Percentiles rank a stretch among this genome's conserved stretches.
phyloP scores from a whole-genome alignment of 2,888 invertebrate genomes.

The Drosophila maculinotata region DNA sequence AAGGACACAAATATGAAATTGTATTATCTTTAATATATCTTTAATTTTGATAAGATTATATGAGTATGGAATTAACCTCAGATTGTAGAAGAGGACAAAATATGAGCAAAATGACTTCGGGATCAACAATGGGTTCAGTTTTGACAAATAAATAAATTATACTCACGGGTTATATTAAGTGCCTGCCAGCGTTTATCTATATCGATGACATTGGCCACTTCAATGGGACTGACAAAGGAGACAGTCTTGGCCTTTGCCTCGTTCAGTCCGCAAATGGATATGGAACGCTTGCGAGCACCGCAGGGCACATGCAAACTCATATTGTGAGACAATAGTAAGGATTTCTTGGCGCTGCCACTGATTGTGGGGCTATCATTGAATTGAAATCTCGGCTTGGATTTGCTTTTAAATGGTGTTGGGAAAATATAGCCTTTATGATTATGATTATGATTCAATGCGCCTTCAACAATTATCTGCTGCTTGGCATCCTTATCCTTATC shows the following conservation, averaged over 20 bases:
- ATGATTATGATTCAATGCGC: too few relatives aligned
- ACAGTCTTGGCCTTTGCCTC: constrained; percentile 54
- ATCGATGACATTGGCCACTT: constrained; percentile 55
- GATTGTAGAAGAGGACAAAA: too few relatives aligned
- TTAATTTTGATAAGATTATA: too few relatives aligned
- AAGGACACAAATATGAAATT: background rate
- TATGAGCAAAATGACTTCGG: too few relatives aligned
- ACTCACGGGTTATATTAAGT: constrained; percentile 53
- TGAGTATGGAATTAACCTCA: too few relatives aligned
- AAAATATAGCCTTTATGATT: constrained; percentile 41
- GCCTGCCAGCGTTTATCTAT: constrained; percentile 58
- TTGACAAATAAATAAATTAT: too few relatives aligned
- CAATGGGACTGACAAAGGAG: constrained; percentile 77
- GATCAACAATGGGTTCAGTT: too few relatives aligned
- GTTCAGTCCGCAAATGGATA: constrained; percentile 55
- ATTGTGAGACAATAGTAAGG: background rate
- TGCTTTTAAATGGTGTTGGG: constrained; percentile 69
- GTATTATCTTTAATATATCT: too few relatives aligned
- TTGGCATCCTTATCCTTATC: constrained; percentile 20
- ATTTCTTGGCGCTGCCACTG: background rate
- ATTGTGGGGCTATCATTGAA: constrained; percentile 15
- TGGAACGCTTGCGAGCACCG: constrained; percentile 75
- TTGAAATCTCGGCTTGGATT: constrained; percentile 16
- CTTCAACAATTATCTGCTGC: background rate
- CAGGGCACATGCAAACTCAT: constrained; percentile 25